A percentile compares a stretch with the other conserved stretches of the same genome.
These are phyloP conservation scores for Julus scandinavius DNA, from an alignment of 2,888 invertebrate genomes.

Conservation along the genomic window DNA sequence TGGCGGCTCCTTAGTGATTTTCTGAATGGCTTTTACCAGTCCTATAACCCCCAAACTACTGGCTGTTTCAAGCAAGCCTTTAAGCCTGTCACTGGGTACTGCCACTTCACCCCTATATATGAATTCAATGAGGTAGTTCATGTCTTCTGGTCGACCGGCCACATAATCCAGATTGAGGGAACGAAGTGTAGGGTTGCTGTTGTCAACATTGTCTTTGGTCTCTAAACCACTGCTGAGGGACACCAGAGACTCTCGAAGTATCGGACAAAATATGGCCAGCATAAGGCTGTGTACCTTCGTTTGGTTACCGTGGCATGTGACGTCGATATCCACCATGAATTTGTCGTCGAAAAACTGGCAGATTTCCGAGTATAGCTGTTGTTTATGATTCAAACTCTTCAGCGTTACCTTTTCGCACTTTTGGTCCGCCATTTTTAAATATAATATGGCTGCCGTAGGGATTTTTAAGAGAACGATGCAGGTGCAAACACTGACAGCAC, in stretches of 20 bases:
- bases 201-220: neutral
- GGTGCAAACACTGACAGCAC: neutral
- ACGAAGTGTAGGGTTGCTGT: neutral
- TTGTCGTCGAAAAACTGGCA: constrained; percentile 26
- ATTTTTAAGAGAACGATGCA: neutral
- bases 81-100: neutral
- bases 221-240: neutral
- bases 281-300: constrained; percentile 39
- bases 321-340: constrained; percentile 46
- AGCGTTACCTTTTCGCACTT: neutral
- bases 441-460: neutral
- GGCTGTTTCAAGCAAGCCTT: constrained; percentile 15
- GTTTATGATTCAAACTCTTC: neutral
- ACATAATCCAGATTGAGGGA: constrained; percentile 47
- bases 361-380: neutral
- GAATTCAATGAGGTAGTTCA: constrained; percentile 40
- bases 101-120: constrained; percentile 37
- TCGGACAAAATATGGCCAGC: constrained; percentile 41
- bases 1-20: neutral
- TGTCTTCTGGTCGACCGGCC: constrained; percentile 24
- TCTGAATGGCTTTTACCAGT: constrained; percentile 31
- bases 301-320: neutral
- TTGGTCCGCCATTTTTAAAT: constrained; percentile 34
- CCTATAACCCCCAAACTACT: constrained; percentile 19
- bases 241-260: neutral